Base-by-base conservation (phyloP, 2,888 invertebrate genomes). In the Lasioglossum leucozonium region DNA sequence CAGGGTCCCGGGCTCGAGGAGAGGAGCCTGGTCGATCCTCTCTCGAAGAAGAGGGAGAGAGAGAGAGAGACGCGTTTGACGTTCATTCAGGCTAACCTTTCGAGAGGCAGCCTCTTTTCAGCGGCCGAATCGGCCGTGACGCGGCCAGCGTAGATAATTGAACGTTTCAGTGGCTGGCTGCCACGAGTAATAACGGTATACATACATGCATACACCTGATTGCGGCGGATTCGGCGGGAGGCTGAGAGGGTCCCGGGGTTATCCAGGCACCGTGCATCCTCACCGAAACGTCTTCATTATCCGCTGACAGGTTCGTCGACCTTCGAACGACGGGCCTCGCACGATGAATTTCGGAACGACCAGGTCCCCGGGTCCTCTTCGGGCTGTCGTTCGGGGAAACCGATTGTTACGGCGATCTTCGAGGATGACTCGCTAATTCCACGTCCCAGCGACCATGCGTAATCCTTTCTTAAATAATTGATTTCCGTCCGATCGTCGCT, bases 81-180 rank as follows among this genome's bases (percentile, higher is more conserved):
- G 91, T 88, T 92, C 92, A 92, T 93, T 93, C 93, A 91, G 89
- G 89, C 84, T 89, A 82, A 90, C 90, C 90, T 90, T 88, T 88
- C 88, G 34, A 1, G 86, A 86, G 87, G 85, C 87, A 89, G 91
- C 85, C 90, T 89, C 91, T 91, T 92, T 92, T 92, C 92, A 92
- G 85, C 89, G 88, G 88, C 84, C 88, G 90, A 91, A 89, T 84
- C 89, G 87, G 81, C 87, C 91, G 88, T 92, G 92, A 92, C 92
- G 92, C 88, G 88, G 91, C 89, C 91, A 85, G 87, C 91, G 89
- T 92, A 87, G 91, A 92, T 92, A 93, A 93, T 93, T 92, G 92
- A 92, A 92, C 92, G 91, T 92, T 93, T 93, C 93, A 92, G 92
- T 92, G 92, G 92, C 90, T 90, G 74, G 87, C 87, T 90, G 89